Evolutionary conservation across 1,140 invertebrate genomes (phyloP).

Genomic region (Diachasmimorpha longicaudata): DNA sequence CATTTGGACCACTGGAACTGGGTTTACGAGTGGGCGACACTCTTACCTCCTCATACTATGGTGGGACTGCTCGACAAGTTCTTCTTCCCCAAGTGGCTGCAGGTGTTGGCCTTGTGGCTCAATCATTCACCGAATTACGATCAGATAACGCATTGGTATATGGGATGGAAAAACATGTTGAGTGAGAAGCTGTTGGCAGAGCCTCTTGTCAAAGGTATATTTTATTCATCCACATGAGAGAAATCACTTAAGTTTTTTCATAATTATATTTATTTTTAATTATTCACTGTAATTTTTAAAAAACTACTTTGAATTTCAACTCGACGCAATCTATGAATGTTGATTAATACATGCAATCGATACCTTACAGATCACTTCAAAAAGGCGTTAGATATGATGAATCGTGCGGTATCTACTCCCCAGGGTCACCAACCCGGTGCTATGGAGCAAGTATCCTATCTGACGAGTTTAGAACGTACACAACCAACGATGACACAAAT

Average conservation of each 20-base stretch:
- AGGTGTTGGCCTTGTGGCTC: conserved; percentile 81
- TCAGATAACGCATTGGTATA: conserved; percentile 87
- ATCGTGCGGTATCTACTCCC: conserved; percentile 71
- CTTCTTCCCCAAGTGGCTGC: conserved; percentile 90
- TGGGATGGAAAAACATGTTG: conserved; percentile 85
- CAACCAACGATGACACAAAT: conserved; percentile 64
- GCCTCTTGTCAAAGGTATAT: conserved; percentile 73
- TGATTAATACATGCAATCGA: conserved; percentile 31
- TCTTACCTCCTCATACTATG: conserved; percentile 76
- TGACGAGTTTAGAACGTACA: conserved; percentile 64
- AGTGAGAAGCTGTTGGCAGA: conserved; percentile 72
- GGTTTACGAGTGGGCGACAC: conserved; percentile 85
- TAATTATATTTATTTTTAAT: no score
- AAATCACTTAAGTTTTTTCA: no score
- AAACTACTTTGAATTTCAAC: no score
- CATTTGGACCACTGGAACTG: conserved; percentile 83
- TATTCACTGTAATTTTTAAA: no score
- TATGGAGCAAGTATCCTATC: conserved; percentile 66
- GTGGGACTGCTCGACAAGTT: conserved; percentile 78
- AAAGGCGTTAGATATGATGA: conserved; percentile 92
- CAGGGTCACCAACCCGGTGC: conserved; percentile 65
- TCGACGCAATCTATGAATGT: not conserved
- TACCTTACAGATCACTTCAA: conserved; percentile 75
- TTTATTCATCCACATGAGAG: not conserved
- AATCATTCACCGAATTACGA: conserved; percentile 81